Evolutionary conservation across 2,797 vertebrate genomes (phyloP), one percentile per base, ranked within the genome.

Genomic region (Ambastaia sidthimunki): DNA sequence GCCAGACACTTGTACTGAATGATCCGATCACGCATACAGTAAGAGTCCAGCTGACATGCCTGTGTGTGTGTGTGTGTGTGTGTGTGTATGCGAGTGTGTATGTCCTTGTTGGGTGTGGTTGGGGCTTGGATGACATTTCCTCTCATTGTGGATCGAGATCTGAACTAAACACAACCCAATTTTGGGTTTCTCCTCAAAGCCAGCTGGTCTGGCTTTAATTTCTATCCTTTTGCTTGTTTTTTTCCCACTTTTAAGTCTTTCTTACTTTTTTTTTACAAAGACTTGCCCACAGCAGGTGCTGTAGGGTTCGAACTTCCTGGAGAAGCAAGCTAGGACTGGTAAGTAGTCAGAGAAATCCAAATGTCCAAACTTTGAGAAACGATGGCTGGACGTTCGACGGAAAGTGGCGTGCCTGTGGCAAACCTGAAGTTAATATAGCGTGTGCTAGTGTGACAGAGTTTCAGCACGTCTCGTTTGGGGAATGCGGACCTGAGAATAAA

Each of bases 241-340:
- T 60, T 67, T 72, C 2, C 4, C 25, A 48, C 18, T 59, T 55
- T 60, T 48, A 12, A 16, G 66, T 50, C 44, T 76, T 76, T 71
- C 34, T 82, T 74, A 48, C 2, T 34, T 48, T 12, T 80, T 89
- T 93, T 93, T 93, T 89, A 90, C 37, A 92, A 91, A 92, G 89
- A 90, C 23, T 90, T 91, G 82, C 92, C 94, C 93, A 90, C 94
- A 95, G 94, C 94, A 94, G 95, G 94, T 95, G 94, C 94, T 96
- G 94, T 90, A 88, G 92, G 94, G 92, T 89, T 83, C 86, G 84
- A 28, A 89, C 94, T 95, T 95, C 94, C 93, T 94, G 94, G 94
- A 91, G 94, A 96, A 95, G 94, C 86, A 31, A 88, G 87, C 60
- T 34, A 80, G 71, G 81, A 76, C 94, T 93, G 95, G 95, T 96